These are phyloP conservation scores for Steinernema carpocapsae DNA, from an alignment of 2,888 invertebrate species.

Conservation along the genomic window DNA sequence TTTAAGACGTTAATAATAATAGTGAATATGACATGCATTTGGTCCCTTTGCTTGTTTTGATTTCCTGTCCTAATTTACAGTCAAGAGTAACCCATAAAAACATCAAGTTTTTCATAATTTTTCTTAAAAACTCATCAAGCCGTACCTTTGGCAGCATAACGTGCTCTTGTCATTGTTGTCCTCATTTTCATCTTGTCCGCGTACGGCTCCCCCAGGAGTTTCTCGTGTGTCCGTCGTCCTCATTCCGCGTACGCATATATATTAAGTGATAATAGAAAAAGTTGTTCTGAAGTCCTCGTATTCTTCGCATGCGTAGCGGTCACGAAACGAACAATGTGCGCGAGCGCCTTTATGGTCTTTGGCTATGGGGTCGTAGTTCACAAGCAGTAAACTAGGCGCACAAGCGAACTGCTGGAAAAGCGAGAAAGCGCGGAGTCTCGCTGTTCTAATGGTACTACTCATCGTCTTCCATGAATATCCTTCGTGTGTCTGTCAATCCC, in stretches of 20 bases:
- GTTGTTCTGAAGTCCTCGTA: slow-evolving; percentile 7
- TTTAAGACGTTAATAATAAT: too few relatives aligned
- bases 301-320: background rate
- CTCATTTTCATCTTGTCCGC: slow-evolving; percentile 11
- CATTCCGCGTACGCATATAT: slow-evolving; percentile 4
- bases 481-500: slow-evolving; percentile 1
- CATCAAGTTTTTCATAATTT: too few relatives aligned
- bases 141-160: background rate
- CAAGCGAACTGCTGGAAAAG: too few relatives aligned
- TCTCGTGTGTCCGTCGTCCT: background rate
- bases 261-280: slow-evolving; percentile 29
- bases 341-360: slow-evolving; percentile 16
- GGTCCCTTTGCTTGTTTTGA: too few relatives aligned
- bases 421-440: too few relatives aligned
- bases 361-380: background rate
- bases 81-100: too few relatives aligned
- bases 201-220: background rate
- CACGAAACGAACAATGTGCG: slow-evolving; percentile 19
- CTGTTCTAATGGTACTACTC: background rate
- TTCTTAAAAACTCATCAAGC: too few relatives aligned
- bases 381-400: too few relatives aligned
- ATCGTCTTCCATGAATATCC: slow-evolving; percentile 18
- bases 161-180: background rate
- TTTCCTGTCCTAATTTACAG: too few relatives aligned
- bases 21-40: too few relatives aligned